A percentile compares a stretch with the other conserved stretches of the same genome.
Evolutionary conservation across 2,888 invertebrate genomes (phyloP).

Genomic region (Diaphora mendica): DNA sequence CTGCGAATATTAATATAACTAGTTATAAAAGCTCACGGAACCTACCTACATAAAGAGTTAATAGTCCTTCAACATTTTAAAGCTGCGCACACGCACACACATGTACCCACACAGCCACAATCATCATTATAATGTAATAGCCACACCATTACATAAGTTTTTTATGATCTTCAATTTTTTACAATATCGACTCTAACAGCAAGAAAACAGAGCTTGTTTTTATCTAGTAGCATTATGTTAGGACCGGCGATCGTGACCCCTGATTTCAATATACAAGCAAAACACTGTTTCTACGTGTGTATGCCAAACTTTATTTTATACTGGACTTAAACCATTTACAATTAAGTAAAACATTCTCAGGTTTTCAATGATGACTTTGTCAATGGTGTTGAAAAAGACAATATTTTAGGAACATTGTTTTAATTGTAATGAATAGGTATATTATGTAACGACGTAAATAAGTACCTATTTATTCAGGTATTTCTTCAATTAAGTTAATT

Average conservation of each 20-base stretch:
- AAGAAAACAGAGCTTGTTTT: conserved; percentile 34
- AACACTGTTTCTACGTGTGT: conserved; percentile 55
- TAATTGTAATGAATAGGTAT: too few species aligned
- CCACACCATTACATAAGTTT: conserved; percentile 59
- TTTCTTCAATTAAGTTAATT: neutral
- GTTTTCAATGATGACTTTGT: conserved; percentile 16
- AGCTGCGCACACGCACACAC: conserved; percentile 53
- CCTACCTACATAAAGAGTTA: conserved; percentile 35
- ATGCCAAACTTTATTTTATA: conserved; percentile 50
- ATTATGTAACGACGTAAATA: neutral
- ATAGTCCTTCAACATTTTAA: conserved; percentile 52
- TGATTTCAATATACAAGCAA: conserved; percentile 65
- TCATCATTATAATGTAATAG: conserved; percentile 57
- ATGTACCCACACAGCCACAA: conserved; percentile 26
- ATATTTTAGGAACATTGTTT: too few species aligned
- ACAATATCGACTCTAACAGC: conserved; percentile 37
- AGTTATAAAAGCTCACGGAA: conserved; percentile 49
- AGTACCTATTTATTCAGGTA: neutral
- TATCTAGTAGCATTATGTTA: conserved; percentile 10
- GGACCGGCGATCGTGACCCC: conserved; percentile 58
- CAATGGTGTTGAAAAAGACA: neutral
- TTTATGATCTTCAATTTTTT: conserved; percentile 24
- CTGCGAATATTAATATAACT: conserved; percentile 31
- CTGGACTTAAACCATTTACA: conserved; percentile 33
- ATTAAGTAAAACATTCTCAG: conserved; percentile 35